Conservation (phyloP, 1,140 invertebrate genomes). For the Caenorhabditis brenneri region DNA sequence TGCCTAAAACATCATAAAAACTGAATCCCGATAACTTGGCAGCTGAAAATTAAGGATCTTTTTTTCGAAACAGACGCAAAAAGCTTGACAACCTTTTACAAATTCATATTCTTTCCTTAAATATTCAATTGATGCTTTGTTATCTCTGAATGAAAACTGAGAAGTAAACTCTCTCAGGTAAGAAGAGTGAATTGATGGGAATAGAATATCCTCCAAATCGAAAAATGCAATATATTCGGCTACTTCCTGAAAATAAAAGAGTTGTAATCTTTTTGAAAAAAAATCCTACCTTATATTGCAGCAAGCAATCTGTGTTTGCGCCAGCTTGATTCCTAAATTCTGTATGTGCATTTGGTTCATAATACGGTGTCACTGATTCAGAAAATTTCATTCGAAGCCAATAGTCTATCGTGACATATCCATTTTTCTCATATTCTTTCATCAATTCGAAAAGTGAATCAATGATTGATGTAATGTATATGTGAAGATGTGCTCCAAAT, state of each 20-base stretch:
- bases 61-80: too few relatives aligned
- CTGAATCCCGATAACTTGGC: not conserved
- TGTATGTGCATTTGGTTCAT: slow-evolving; percentile 14
- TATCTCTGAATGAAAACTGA: not conserved
- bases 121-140: not conserved
- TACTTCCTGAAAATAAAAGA: not conserved
- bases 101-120: not conserved
- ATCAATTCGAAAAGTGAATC: not conserved
- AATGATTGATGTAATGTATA: slow-evolving; percentile 24
- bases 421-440: slow-evolving; percentile 27
- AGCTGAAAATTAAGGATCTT: too few relatives aligned
- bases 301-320: slow-evolving; percentile 26
- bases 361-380: not conserved
- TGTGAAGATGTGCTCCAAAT: slow-evolving; percentile 1
- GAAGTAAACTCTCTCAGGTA: not conserved
- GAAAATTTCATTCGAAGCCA: slow-evolving; percentile 22
- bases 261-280: not conserved
- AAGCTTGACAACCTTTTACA: not conserved
- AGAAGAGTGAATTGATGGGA: not conserved
- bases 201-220: not conserved
- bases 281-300: slow-evolving; percentile 5
- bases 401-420: not conserved
- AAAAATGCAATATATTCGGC: not conserved
- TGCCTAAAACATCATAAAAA: not conserved
- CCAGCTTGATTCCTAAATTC: slow-evolving; percentile 33